A percentile compares a stretch with the other conserved stretches of the same genome.
Conservation (phyloP, 2,888 invertebrate genomes). For the Cylloceria caligata region DNA sequence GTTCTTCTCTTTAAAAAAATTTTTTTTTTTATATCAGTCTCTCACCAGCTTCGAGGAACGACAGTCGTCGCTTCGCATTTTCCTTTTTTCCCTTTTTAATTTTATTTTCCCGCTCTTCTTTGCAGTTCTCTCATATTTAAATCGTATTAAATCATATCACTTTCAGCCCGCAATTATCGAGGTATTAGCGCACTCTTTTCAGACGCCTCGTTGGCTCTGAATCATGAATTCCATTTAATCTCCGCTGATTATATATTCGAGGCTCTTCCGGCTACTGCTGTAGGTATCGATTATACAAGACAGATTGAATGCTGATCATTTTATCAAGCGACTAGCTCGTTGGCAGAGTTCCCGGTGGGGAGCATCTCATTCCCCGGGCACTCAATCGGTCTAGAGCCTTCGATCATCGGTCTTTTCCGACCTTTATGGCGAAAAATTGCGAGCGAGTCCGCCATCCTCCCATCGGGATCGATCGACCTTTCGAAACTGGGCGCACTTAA, state of each 20-base stretch:
- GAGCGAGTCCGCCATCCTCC: constrained; percentile 22
- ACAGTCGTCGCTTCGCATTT: constrained; percentile 27
- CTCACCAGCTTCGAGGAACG: constrained; percentile 25
- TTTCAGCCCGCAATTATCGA: constrained; percentile 81
- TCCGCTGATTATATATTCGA: constrained; percentile 52
- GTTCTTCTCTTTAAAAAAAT: constrained; percentile 27
- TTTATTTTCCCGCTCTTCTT: constrained; percentile 22
- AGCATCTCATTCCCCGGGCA: constrained; percentile 3
- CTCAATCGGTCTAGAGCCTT: constrained; percentile 37
- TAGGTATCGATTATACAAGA: constrained; percentile 20
- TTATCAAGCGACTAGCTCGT: constrained; percentile 23
- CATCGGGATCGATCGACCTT: constrained; percentile 46
- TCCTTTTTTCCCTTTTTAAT: constrained; percentile 41
- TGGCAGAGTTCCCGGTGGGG: constrained; percentile 46
- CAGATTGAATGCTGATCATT: constrained; percentile 49
- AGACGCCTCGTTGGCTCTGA: constrained; percentile 53
- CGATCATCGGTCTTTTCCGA: constrained; percentile 44
- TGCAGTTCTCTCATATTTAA: constrained; percentile 15
- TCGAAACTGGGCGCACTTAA: constrained; percentile 40
- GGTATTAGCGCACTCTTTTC: constrained; percentile 78
- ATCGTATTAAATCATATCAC: constrained; percentile 80
- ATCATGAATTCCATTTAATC: constrained; percentile 55
- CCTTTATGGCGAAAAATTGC: constrained; percentile 53
- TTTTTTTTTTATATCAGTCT: constrained; percentile 35
- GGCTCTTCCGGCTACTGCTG: constrained; percentile 29